Base-by-base conservation (phyloP, 2,888 invertebrate species). In the Pterostichus niger region DNA sequence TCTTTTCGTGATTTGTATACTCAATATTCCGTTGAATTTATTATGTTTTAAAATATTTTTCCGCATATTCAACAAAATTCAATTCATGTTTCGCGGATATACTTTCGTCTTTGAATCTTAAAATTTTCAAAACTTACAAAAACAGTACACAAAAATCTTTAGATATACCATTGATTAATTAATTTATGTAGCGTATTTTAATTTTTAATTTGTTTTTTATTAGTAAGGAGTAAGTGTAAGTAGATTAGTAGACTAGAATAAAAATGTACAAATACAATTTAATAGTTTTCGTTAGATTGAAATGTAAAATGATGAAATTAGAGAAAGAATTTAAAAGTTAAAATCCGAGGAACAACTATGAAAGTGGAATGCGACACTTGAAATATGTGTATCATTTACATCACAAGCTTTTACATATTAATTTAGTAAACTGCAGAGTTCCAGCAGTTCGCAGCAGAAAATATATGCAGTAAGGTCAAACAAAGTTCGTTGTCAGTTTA, bases 401-500 rank as follows among this genome's bases (percentile, higher is more conserved):
- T 46, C 46, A 44, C 15, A 64, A 68, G 68, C 33, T 40, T 68
- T 68, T 68, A 71, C 71, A 71, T 71, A 71, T 71, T 71, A 71
- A 71, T 71, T 71, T 71, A 13, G 44, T 13, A 68, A 40, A 24
- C 71, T 71, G 71, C 46, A 46, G 46, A 71, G 71, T 71, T 49
- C 11, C 59, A 31, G 11, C 13, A 59, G 17, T 24, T 6, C 35
- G 11, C n/a, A 64, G 13, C 33, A 13, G 52, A 52, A 75, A 75
- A 75, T 75, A 75, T 52, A 75, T 75, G 75, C 75, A 75, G 75
- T 49, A 75, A 49, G 75, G 33, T 49, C 75, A 52, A 24, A 75
- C 75, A 75, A 75, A 75, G 40, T 75, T 75, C 44, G 71, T 75
- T 75, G 75, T 52, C 75, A 75, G 75, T 52, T 75, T 52, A 75